Percentiles rank a stretch among this genome's conserved stretches.
phyloP scores from a whole-genome alignment of 2,888 invertebrate genomes.

The Metacarcinus magister region DNA sequence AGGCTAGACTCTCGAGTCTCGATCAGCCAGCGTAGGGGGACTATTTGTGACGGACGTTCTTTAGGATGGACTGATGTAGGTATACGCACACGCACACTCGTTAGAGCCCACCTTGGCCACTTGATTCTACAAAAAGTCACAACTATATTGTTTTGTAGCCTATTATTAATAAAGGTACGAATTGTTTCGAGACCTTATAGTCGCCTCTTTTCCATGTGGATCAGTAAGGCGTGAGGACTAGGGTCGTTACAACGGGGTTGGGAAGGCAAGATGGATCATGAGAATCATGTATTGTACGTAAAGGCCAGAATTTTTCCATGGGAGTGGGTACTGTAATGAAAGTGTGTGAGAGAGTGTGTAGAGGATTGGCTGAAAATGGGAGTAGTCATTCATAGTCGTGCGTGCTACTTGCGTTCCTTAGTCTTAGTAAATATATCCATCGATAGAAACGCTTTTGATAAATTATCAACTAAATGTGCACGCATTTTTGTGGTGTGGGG shows the following conservation, averaged over 20 bases:
- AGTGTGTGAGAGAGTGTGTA: not conserved
- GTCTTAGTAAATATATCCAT: not conserved
- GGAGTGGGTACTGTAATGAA: not conserved
- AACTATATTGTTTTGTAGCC: not conserved
- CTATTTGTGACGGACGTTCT: not conserved
- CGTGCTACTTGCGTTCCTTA: not conserved
- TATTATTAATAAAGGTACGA: not conserved
- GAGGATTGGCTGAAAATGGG: not conserved
- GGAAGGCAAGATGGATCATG: not conserved
- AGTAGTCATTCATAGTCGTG: not conserved
- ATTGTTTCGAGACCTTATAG: not conserved
- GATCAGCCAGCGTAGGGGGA: not conserved
- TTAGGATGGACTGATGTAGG: not conserved
- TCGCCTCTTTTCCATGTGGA: not conserved
- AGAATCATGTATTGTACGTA: not conserved
- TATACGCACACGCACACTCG: not conserved
- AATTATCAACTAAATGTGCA: not conserved
- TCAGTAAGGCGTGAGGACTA: not conserved
- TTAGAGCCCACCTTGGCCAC: not conserved
- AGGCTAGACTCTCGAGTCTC: not conserved
- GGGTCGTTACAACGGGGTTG: slow-evolving; percentile 41
- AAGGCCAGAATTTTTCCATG: not conserved
- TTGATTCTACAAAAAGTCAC: not conserved
- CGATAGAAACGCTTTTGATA: not conserved
- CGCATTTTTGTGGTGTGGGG: not conserved